Evolutionary conservation across 2,113 vertebrate genomes (phyloP), one percentile per base, ranked within the genome.

Genomic region (Tenebrosternarchus preto): DNA sequence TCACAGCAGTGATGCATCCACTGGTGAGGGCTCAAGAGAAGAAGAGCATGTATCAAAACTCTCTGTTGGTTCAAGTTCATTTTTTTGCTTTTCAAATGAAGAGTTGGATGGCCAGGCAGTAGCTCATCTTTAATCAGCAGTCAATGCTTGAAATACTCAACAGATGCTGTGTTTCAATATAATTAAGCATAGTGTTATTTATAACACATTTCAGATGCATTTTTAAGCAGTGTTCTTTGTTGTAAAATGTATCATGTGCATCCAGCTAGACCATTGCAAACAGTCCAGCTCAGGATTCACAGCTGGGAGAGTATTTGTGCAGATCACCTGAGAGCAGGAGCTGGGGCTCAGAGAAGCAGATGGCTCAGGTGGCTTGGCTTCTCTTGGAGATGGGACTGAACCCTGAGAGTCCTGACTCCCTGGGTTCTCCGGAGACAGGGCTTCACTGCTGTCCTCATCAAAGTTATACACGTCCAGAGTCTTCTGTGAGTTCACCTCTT

Each of bases 361-460:
- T 2, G 92, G 91, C 84, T 96, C 96, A 24, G 88, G 94, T 5
- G 85, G 9, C 92, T 91, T 95, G 85, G 80, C 87, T 79, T 99
- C 98, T 69, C 84, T 91, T 1, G 98, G 97, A 75, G 98, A 99
- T 0, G 96, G 92, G 1, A 90, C 92, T 50, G 96, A 97, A 60
- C 91, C 89, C 87, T 96, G 96, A 12, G 97, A 97, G 87, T 99
- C 98, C 86, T 99, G 98, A 90, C 96, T 97, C 53, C 94, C 95
- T 0, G 97, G 97, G 61, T 96, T 95, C 83, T 98, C 97, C 0
- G 97, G 96, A 80, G 97, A 98, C 86, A 96, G 82, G 73, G 96
- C 95, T 2, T 99, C 97, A 9, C 93, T 92, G 88, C 97, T 98
- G 91, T 99, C 96, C 85, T 99, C 97, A 60, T 98, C 96, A 88